Percentiles rank a stretch among this genome's conserved stretches.
Conservation (phyloP, 1,140 invertebrate genomes). For the Aethina tumida region DNA sequence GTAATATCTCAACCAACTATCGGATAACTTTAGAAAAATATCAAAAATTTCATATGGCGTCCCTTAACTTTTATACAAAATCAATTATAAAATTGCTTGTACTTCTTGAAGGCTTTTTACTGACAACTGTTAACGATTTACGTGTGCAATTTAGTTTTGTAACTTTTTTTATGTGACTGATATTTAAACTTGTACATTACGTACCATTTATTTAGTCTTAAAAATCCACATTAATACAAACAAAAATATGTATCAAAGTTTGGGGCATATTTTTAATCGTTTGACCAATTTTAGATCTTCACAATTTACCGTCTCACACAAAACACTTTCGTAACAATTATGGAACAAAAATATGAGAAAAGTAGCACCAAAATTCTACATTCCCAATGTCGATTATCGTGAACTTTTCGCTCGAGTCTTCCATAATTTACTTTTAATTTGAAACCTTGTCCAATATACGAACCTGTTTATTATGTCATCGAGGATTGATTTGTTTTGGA, state of each 20-base stretch:
- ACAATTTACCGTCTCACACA: too few species aligned
- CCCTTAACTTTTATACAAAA: constrained; percentile 35
- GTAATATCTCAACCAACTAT: constrained; percentile 33
- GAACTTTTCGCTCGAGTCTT: too few species aligned
- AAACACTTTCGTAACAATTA: too few species aligned
- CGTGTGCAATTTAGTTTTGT: constrained; percentile 9
- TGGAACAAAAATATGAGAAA: too few species aligned
- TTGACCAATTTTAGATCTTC: too few species aligned
- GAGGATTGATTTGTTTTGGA: too few species aligned
- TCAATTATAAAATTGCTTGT: constrained; percentile 9
- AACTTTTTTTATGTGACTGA: constrained; percentile 8
- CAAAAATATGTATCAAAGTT: constrained; percentile 22
- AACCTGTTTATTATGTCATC: too few species aligned
- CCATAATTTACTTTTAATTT: too few species aligned
- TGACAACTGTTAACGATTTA: constrained; percentile 3
- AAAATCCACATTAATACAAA: neutral
- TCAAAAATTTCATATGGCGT: constrained; percentile 34
- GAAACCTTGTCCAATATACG: too few species aligned
- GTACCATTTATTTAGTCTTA: neutral
- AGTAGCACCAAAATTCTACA: too few species aligned
- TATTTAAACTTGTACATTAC: constrained; percentile 6
- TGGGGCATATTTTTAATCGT: constrained; percentile 23
- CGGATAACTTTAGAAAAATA: constrained; percentile 29
- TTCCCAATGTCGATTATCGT: too few species aligned
- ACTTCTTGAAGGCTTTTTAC: constrained; percentile 3